A percentile compares a stretch with the other conserved stretches of the same genome.
Evolutionary conservation across 2,888 invertebrate species (phyloP).

Genomic region (Hydraecia micacea): DNA sequence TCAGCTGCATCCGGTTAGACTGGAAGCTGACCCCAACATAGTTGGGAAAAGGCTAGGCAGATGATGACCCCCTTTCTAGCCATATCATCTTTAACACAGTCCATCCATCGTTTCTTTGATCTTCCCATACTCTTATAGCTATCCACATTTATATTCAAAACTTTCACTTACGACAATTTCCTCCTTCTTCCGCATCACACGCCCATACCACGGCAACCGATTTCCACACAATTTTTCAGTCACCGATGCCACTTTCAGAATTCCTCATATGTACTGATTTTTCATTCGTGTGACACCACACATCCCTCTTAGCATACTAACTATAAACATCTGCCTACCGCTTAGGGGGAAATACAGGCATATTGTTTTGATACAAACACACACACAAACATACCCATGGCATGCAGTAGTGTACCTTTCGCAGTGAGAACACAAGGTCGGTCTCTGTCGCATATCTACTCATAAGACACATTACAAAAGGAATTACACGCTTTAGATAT

Average conservation of each 20-base stretch:
- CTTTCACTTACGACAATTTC: background rate
- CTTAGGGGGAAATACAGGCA: background rate
- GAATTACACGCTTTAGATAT: conserved; percentile 51
- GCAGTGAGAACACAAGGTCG: background rate
- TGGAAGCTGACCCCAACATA: no score
- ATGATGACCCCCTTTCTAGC: background rate
- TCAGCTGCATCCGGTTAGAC: no score
- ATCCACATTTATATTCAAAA: background rate
- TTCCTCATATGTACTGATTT: background rate
- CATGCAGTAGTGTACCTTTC: background rate
- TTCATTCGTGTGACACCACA: background rate
- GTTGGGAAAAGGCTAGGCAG: no score
- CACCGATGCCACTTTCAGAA: background rate
- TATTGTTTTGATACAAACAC: background rate
- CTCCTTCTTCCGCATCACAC: background rate
- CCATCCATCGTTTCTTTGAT: background rate
- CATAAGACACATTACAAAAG: conserved; percentile 43
- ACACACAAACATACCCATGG: background rate
- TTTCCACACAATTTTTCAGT: background rate
- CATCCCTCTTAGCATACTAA: background rate
- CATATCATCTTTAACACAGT: background rate
- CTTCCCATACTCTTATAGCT: background rate
- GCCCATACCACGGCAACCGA: background rate
- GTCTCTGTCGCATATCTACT: conserved; percentile 20
- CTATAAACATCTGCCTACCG: background rate